Percentiles rank a stretch among this genome's conserved stretches.
These are phyloP conservation scores for Thumatha senex DNA, from an alignment of 2,888 invertebrate species.

Conservation along the genomic window DNA sequence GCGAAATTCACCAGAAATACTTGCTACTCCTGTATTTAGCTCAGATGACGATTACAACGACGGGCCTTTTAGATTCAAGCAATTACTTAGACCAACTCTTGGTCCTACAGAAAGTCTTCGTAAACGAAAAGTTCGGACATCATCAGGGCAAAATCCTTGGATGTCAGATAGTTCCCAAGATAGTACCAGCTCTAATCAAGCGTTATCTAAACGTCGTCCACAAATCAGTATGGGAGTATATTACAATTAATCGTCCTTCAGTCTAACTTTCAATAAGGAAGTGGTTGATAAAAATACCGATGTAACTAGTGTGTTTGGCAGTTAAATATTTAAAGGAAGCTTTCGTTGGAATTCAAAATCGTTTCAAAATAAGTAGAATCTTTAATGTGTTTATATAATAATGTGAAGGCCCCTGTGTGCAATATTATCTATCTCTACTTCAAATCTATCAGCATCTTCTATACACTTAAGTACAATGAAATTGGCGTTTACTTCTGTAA, in stretches of 20 bases:
- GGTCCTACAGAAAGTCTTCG: constrained; percentile 88
- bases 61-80: constrained; percentile 87
- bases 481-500: too few relatives aligned
- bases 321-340: background rate
- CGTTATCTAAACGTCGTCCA: constrained; percentile 71
- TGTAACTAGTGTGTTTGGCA: background rate
- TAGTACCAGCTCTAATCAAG: constrained; percentile 67
- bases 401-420: too few relatives aligned
- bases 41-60: constrained; percentile 83
- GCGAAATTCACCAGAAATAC: constrained; percentile 75
- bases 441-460: too few relatives aligned
- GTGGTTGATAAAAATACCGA: background rate
- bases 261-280: background rate
- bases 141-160: constrained; percentile 73
- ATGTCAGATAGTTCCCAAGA: constrained; percentile 78
- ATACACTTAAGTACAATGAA: too few relatives aligned
- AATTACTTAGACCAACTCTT: constrained; percentile 85
- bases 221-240: constrained; percentile 78
- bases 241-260: constrained; percentile 54
- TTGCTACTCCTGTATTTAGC: constrained; percentile 72
- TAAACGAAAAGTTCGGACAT: constrained; percentile 83
- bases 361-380: too few relatives aligned
- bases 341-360: background rate
- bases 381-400: too few relatives aligned
- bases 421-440: too few relatives aligned